These are phyloP conservation scores for Cromileptes altivelis DNA, from an alignment of 2,113 vertebrate species.

Conservation along the genomic window DNA sequence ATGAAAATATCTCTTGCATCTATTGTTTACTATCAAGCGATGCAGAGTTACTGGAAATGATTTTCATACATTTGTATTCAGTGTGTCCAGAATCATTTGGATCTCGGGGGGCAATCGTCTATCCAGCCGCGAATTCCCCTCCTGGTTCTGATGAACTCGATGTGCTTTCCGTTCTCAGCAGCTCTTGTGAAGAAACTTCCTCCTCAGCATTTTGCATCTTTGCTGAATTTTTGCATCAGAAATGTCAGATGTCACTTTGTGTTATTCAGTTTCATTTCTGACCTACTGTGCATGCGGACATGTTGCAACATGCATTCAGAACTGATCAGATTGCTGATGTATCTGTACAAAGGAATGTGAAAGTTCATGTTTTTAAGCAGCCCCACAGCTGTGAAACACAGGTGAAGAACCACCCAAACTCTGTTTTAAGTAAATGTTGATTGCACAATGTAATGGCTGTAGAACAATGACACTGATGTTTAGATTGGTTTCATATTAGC, in stretches of 20 bases:
- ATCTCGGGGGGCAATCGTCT: background rate
- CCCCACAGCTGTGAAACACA: background rate
- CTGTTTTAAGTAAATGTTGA: too few species aligned
- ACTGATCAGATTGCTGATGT: background rate
- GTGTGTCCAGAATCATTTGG: background rate
- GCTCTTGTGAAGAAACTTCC: background rate
- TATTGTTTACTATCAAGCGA: too few species aligned
- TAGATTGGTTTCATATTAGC: too few species aligned
- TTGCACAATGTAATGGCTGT: too few species aligned
- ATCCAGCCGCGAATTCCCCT: background rate
- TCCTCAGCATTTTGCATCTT: slow-evolving; percentile 3
- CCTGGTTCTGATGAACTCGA: background rate
- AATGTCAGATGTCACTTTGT: background rate
- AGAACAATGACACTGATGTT: too few species aligned
- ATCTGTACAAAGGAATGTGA: background rate
- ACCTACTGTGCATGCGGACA: background rate
- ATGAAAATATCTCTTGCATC: background rate
- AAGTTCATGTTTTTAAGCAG: background rate
- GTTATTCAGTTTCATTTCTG: background rate
- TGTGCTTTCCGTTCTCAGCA: background rate
- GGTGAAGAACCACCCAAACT: background rate
- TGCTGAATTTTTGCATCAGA: slow-evolving; percentile 5
- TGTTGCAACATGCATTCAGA: background rate
- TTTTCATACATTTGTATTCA: too few species aligned
- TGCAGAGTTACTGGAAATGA: background rate